Evolutionary conservation across 2,113 vertebrate species (phyloP), one percentile per base, ranked within the genome.

Genomic region (Laticauda laticaudata): DNA sequence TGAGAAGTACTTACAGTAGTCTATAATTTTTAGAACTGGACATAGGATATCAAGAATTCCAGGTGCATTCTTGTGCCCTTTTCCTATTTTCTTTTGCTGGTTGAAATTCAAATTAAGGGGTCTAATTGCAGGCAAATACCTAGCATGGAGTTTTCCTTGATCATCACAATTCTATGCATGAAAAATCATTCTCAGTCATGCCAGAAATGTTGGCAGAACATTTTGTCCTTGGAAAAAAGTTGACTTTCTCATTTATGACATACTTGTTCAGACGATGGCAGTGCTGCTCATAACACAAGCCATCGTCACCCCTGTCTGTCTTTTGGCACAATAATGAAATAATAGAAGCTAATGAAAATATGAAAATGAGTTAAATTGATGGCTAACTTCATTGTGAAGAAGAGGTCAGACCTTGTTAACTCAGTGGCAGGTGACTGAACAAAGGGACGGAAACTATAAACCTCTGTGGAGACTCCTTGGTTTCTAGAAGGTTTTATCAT

Each of bases 371-470:
- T 91, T 86, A n/a, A 2, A 12, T 24, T 24, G 7, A 89, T 61
- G 89, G 0, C 0, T 43, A 12, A 89, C 92, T 93, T 45, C 92
- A 90, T 2, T 21, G 2, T 45, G 26, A 88, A 57, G 90, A 86
- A 26, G 29, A 3, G 69, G 64, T 7, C 0, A 34, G 75, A 7
- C 3, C 2, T 24, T 93, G 7, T 81, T 75, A 55, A 34, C 91
- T 87, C 75, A 15, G 14, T 53, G 21, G 64, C n/a, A 90, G 91
- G 81, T 90, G 51, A 81, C 34, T 57, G 12, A 81, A 59, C 61
- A 43, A 56, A 45, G 75, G 34, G 12, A 81, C 3, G 10, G 24
- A 86, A 21, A 0, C 4, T 4, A 10, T 0, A 6, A 5, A 15
- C 0, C 7, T 93, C 92, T 45, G 1, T 92, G 69, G 85, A 24